Percentiles rank a stretch among this genome's conserved stretches.
Conservation (phyloP, 2,888 invertebrate species). For the Agrochola litura region DNA sequence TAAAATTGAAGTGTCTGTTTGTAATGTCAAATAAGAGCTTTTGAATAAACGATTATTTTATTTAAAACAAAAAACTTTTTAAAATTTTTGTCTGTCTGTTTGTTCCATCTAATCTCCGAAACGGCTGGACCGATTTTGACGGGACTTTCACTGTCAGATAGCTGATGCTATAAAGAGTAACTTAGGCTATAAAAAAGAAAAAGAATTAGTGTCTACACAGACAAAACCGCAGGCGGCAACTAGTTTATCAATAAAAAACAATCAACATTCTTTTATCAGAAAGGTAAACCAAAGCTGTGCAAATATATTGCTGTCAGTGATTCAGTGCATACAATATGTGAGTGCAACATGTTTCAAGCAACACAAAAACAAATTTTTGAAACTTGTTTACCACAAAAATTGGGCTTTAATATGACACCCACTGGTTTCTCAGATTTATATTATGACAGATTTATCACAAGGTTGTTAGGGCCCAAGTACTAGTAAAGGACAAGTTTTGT, state of each 20-base stretch:
- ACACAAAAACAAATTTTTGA: background rate
- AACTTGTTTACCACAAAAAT: conserved; percentile 3
- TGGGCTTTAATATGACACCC: conserved; percentile 33
- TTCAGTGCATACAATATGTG: background rate
- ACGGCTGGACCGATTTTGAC: too few relatives aligned
- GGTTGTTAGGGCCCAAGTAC: conserved; percentile 54
- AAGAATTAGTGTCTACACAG: too few relatives aligned
- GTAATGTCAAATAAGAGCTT: too few relatives aligned
- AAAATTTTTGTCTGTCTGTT: too few relatives aligned
- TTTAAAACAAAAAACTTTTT: too few relatives aligned
- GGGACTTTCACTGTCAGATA: too few relatives aligned
- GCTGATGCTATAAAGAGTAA: too few relatives aligned
- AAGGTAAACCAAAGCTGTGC: background rate
- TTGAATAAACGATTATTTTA: too few relatives aligned
- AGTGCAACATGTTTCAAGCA: background rate
- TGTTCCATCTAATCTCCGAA: too few relatives aligned
- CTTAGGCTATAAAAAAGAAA: too few relatives aligned
- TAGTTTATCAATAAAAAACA: background rate
- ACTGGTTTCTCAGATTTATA: conserved; percentile 30
- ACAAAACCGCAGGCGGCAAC: too few relatives aligned
- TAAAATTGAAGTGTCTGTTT: too few relatives aligned
- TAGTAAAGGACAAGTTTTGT: conserved; percentile 58
- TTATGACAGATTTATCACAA: conserved; percentile 36
- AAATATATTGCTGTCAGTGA: background rate
- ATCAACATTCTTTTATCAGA: background rate